These are phyloP conservation scores for Scophthalmus maximus DNA, from an alignment of 2,113 vertebrate genomes.

Conservation along the genomic window DNA sequence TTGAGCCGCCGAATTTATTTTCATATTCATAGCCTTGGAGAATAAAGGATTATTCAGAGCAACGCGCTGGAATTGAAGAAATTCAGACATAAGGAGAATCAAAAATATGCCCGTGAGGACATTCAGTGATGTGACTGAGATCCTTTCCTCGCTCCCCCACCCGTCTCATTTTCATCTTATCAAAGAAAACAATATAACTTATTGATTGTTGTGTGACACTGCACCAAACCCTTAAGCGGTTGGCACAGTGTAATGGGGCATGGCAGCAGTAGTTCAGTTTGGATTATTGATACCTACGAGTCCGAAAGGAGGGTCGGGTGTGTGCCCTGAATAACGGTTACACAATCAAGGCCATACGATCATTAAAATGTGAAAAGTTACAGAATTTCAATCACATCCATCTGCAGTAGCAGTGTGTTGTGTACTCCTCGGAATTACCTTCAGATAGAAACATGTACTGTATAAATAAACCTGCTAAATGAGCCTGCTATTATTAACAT, in stretches of 20 bases:
- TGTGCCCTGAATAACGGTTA: not conserved
- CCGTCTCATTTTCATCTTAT: constrained; percentile 33
- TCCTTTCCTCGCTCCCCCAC: too few relatives aligned
- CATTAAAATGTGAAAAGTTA: not conserved
- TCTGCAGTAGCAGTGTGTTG: not conserved
- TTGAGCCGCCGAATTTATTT: constrained; percentile 39
- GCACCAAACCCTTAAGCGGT: constrained; percentile 10
- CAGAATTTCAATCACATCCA: not conserved
- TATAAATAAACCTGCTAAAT: too few relatives aligned
- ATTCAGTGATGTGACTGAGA: constrained; percentile 10
- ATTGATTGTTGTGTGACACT: constrained; percentile 55
- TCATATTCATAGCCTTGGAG: constrained; percentile 32
- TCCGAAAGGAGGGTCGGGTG: too few relatives aligned
- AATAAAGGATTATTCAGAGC: constrained; percentile 26
- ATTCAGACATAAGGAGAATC: constrained; percentile 7
- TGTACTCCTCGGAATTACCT: not conserved
- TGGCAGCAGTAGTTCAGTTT: constrained; percentile 16
- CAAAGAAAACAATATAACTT: constrained; percentile 33
- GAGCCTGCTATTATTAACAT: too few relatives aligned
- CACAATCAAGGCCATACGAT: constrained; percentile 6
- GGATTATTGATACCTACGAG: constrained; percentile 29
- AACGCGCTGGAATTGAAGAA: not conserved
- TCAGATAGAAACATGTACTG: not conserved
- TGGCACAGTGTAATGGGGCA: not conserved
- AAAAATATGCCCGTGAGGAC: not conserved